phyloP scores from a whole-genome alignment of 2,797 vertebrate genomes.

The Pyrocephalus nanus region DNA sequence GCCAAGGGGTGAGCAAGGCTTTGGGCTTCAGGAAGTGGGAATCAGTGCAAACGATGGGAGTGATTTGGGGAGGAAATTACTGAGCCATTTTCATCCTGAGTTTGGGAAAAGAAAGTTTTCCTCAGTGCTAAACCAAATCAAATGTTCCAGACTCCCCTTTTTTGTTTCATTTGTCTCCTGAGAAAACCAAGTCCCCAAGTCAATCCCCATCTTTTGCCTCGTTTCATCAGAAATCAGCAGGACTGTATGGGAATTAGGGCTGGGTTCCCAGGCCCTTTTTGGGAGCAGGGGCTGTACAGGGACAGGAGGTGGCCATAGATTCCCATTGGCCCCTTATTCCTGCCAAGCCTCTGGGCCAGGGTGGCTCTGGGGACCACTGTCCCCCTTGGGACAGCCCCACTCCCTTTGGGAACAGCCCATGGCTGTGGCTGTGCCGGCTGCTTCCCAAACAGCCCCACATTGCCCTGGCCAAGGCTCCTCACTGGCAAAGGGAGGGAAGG shows the following conservation, averaged over 20 bases:
- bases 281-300: rapidly evolving
- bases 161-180: not conserved
- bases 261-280: not conserved
- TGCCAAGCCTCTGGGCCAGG: not conserved
- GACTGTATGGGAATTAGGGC: not conserved
- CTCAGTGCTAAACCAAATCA: not conserved
- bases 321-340: not conserved
- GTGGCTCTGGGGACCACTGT: not conserved
- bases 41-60: not conserved
- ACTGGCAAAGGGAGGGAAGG: not conserved
- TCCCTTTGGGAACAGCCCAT: not conserved
- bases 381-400: not conserved
- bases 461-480: not conserved
- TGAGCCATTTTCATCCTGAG: not conserved
- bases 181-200: not conserved
- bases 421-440: not conserved
- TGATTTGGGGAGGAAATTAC: not conserved
- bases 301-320: rapidly evolving
- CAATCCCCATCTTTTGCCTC: not conserved
- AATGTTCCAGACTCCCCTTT: not conserved
- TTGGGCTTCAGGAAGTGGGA: not conserved
- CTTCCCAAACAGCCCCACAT: rapidly evolving
- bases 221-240: not conserved
- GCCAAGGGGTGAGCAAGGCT: not conserved
- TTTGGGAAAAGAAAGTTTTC: not conserved